A percentile compares a stretch with the other conserved stretches of the same genome.
phyloP scores from a whole-genome alignment of 2,888 invertebrate genomes.

The Nomada lathburiana region DNA sequence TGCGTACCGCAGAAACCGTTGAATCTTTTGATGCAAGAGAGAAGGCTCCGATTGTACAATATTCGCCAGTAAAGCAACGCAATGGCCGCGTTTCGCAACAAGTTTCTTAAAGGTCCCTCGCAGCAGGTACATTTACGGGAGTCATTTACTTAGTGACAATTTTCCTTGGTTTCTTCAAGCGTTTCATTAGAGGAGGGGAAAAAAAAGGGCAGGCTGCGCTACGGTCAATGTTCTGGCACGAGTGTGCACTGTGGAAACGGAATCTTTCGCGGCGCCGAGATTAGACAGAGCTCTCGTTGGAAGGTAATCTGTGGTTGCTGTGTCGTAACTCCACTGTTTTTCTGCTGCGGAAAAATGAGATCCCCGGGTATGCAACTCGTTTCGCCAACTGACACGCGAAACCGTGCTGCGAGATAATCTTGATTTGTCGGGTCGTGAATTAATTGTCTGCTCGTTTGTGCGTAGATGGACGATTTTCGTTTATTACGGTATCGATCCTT shows the following conservation, averaged over 20 bases:
- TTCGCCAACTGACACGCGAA: background rate
- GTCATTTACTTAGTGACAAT: conserved; percentile 62
- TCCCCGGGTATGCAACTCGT: conserved; percentile 15
- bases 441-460: background rate
- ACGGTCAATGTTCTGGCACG: conserved; percentile 51
- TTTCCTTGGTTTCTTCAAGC: conserved; percentile 58
- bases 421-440: background rate
- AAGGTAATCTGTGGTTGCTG: conserved; percentile 10
- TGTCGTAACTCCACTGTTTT: conserved; percentile 43
- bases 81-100: conserved; percentile 43
- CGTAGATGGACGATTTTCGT: background rate
- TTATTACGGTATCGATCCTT: background rate
- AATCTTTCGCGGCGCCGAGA: conserved; percentile 9
- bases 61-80: conserved; percentile 37
- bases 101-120: conserved; percentile 45
- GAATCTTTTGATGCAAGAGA: conserved; percentile 32
- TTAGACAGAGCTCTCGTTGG: conserved; percentile 21
- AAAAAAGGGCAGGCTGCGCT: conserved; percentile 40
- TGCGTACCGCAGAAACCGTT: background rate
- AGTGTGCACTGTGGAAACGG: background rate
- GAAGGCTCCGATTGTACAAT: conserved; percentile 38
- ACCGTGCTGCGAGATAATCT: background rate
- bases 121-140: conserved; percentile 42
- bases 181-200: conserved; percentile 33
- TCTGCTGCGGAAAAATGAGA: conserved; percentile 24